Evolutionary conservation across 1,140 invertebrate species (phyloP).

Genomic region (Leptinotarsa lineolata): DNA sequence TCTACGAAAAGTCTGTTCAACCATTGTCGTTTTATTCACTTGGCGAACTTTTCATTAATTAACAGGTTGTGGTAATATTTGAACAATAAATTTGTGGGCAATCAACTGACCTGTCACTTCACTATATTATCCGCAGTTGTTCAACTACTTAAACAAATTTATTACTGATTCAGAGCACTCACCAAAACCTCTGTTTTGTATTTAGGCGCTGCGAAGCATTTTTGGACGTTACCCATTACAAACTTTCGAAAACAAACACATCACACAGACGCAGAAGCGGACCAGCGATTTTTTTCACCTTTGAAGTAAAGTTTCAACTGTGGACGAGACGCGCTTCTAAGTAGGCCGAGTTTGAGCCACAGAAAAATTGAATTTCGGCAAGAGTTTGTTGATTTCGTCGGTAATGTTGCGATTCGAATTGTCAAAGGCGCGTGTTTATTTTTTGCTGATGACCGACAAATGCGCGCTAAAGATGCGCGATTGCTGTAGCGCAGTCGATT

Average conservation of each 20-base stretch:
- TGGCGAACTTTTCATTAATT: neutral
- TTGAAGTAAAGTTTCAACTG: neutral
- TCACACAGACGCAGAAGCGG: constrained; percentile 23
- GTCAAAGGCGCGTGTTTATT: constrained; percentile 29
- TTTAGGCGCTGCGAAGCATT: constrained; percentile 47
- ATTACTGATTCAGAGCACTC: neutral
- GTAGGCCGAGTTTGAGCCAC: neutral
- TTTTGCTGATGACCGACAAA: constrained; percentile 17
- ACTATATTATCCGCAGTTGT: neutral
- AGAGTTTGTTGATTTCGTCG: constrained; percentile 31
- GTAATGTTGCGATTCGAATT: constrained; percentile 34
- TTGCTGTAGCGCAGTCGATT: constrained; percentile 20
- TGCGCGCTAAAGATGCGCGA: constrained; percentile 18
- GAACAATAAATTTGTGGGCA: neutral
- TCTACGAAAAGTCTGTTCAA: too few relatives aligned
- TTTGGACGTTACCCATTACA: constrained; percentile 50
- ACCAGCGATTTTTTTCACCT: neutral
- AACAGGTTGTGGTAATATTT: constrained; percentile 1
- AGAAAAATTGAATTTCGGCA: constrained; percentile 30
- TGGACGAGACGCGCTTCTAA: neutral
- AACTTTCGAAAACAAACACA: constrained; percentile 36
- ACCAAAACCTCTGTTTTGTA: constrained; percentile 34
- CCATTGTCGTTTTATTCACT: too few relatives aligned
- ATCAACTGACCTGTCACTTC: too few relatives aligned
- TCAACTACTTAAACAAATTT: constrained; percentile 1